Conservation (phyloP, 2,113 vertebrate genomes). For the Lasiurus borealis region DNA sequence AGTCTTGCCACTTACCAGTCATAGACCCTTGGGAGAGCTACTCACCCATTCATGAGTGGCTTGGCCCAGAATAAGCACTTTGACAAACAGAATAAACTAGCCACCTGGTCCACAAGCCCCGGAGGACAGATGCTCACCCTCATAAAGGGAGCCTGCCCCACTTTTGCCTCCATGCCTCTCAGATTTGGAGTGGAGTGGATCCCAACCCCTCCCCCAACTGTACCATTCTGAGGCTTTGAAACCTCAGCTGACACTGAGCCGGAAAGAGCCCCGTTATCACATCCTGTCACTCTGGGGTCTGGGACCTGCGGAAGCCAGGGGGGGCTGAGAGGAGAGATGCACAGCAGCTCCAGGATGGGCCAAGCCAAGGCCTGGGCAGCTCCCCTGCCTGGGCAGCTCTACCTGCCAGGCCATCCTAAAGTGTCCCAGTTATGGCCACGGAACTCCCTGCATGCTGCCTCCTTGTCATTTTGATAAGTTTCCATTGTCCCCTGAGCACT, state of each 20-base stretch:
- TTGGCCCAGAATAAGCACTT: background rate
- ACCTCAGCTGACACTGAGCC: background rate
- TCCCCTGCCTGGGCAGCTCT: background rate
- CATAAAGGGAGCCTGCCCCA: background rate
- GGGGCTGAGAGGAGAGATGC: background rate
- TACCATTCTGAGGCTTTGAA: constrained; percentile 13
- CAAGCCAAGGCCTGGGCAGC: background rate
- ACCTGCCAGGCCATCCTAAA: background rate
- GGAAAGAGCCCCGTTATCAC: background rate
- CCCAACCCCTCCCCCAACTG: background rate
- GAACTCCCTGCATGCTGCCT: background rate
- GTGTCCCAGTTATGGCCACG: background rate
- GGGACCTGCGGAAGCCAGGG: background rate
- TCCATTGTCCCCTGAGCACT: background rate
- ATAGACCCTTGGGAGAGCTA: background rate
- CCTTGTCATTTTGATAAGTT: background rate
- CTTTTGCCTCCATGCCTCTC: background rate
- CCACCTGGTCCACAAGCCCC: background rate
- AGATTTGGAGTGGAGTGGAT: background rate
- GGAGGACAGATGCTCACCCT: background rate
- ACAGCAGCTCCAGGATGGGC: background rate
- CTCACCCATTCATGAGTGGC: background rate
- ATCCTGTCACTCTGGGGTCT: constrained; percentile 18
- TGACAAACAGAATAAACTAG: background rate
- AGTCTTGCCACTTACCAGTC: background rate